Base-by-base conservation (phyloP, 2,113 vertebrate genomes). In the Hypocryptadius cinnamomeus region DNA sequence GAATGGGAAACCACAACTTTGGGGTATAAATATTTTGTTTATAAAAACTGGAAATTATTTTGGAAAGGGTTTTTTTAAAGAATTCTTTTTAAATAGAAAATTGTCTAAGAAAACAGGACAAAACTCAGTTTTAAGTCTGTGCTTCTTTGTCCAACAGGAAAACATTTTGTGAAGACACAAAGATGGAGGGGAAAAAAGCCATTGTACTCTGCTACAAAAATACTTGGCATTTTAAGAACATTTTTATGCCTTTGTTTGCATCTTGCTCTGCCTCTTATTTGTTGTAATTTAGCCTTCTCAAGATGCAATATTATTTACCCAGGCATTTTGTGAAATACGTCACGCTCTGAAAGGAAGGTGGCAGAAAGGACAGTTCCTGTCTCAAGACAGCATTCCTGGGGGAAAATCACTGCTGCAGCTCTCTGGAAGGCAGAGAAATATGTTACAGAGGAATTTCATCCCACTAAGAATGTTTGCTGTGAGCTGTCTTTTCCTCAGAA, bases 321-420 rank as follows among this genome's bases (percentile, higher is more conserved):
- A 78, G 82, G 60, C 90, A 90, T 96, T 94, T 54, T 93, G 85
- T 80, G 89, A 94, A 94, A 70, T 76, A 65, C 22, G 17, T 94
- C 92, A 89, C 18, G 2, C 8, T 57, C n/a, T 44, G 37, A 56
- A 54, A 79, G 44, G 31, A 76, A 92, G 87, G 74, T 82, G 63
- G 40, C 18, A 50, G 44, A 89, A 53, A 74, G 53, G 70, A 30
- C 61, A 21, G 15, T 11, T 54, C 56, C 40, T 80, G 39, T 70
- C 37, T 3, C 92, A 88, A 59, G 82, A 17, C 68, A 80, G 44
- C 60, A 91, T 94, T 94, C 87, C 74, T 79, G 53, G 47, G 70
- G 60, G 27, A 15, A 72, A 73, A 47, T 31, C 18, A 5, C 79
- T 35, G 59, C 68, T 66, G 2, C 77, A 80, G 42, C 63, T 77